Evolutionary conservation across 2,888 invertebrate genomes (phyloP), one percentile per base, ranked within the genome.

Genomic region (Erynnis tages): DNA sequence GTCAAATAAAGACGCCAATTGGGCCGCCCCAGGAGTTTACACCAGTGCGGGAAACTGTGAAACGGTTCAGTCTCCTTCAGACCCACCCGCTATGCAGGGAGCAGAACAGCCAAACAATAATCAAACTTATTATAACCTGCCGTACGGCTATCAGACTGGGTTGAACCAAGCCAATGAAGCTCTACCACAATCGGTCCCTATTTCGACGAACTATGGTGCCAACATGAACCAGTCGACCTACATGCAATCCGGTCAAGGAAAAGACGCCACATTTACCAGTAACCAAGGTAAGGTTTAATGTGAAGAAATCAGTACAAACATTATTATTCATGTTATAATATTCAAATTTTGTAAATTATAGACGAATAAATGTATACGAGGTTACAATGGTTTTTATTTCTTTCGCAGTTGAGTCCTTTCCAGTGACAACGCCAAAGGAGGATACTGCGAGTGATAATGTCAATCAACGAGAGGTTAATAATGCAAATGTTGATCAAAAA

Each of bases 61-160:
- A 13, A 91, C 90, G 0, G 72, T 86, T 0, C 90, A 90, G 50
- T 91, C 91, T 0, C 87, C 91, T 16, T 82, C 87, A 0, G 87
- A 86, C 44, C 70, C 64, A 13, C 66, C 80, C 1, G 73, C 74
- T 53, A 62, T 65, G 10, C 65, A 67, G 8, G 56, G 61, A 0
- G 29, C 54, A 0, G 68, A 70, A 1, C 71, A 73, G 27, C 1
- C 45, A 10, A 57, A 55, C n/a, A 69, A 67, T 44, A 67, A 71
- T 37, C 80, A 83, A 57, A 74, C 65, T 1, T 86, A 87, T 62
- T 91, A 91, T 62, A 90, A 88, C 57, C 63, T 75, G 5, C 90
- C 89, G 0, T 91, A 91, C 47, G 91, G 91, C 0, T 88, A 90
- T 58, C 82, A 85, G 58, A 84, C 78, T 2, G 63, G 60, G 32